These are phyloP conservation scores for Cnemophilus loriae DNA, from an alignment of 2,113 vertebrate species.

Conservation along the genomic window DNA sequence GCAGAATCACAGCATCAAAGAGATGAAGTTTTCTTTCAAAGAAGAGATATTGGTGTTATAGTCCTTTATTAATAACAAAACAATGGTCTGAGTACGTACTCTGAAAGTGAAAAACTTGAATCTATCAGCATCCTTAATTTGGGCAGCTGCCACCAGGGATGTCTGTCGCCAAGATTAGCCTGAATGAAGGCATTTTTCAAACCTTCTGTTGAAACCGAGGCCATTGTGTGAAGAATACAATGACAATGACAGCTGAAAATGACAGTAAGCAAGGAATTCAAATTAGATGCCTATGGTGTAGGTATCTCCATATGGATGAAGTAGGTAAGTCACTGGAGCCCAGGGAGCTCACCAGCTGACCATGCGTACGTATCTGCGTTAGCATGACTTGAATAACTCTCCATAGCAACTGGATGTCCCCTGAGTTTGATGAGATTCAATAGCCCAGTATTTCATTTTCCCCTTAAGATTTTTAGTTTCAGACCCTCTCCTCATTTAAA, in stretches of 20 bases:
- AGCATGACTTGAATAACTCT: background rate
- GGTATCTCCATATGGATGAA: background rate
- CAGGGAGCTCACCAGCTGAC: background rate
- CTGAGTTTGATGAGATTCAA: background rate
- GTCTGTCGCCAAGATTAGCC: background rate
- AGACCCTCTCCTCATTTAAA: background rate
- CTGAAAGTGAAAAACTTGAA: background rate
- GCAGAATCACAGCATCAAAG: background rate
- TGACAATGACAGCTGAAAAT: background rate
- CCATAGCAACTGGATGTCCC: background rate
- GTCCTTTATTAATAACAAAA: background rate
- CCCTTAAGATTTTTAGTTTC: background rate
- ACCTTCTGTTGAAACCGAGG: background rate
- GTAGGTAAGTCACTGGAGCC: background rate
- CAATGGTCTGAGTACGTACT: background rate
- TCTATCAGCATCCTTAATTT: background rate
- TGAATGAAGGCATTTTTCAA: background rate
- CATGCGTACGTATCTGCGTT: fast-evolving
- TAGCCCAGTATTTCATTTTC: background rate
- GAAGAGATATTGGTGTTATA: background rate
- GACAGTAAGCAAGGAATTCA: background rate
- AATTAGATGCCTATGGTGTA: background rate
- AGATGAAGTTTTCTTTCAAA: background rate
- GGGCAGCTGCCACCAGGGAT: background rate
- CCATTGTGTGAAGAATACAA: background rate